phyloP scores from a whole-genome alignment of 2,113 vertebrate species.

The Heteronetta atricapilla region DNA sequence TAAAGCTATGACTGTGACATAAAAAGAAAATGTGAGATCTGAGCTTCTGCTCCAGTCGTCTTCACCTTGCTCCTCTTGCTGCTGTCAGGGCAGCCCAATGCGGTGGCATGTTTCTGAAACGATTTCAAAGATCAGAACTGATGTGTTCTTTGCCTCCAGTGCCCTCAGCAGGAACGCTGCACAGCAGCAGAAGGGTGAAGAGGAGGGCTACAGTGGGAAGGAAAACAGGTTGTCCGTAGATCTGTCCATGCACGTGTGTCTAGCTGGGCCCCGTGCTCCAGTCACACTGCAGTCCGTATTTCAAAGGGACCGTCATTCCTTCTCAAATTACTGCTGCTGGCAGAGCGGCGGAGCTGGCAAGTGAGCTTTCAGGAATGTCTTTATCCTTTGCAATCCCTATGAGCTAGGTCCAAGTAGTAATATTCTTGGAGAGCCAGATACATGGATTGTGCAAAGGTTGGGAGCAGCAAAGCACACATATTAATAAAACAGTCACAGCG shows the following conservation, averaged over 20 bases:
- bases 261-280: neutral
- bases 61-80: neutral
- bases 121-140: neutral
- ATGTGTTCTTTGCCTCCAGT: neutral
- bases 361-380: slow-evolving; percentile 17
- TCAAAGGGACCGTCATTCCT: slow-evolving; percentile 40
- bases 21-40: neutral
- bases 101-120: neutral
- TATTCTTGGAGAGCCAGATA: slow-evolving; percentile 35
- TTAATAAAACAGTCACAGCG: slow-evolving; percentile 32
- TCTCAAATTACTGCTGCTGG: slow-evolving; percentile 48
- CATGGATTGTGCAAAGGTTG: slow-evolving; percentile 33
- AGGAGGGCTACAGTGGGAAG: neutral
- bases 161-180: neutral
- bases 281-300: neutral
- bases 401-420: slow-evolving; percentile 49
- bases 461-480: slow-evolving; percentile 9
- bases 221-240: neutral
- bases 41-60: neutral
- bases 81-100: neutral
- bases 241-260: neutral
- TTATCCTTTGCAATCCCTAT: slow-evolving; percentile 2
- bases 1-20: neutral
- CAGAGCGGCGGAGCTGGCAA: slow-evolving; percentile 32
- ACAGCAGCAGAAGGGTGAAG: neutral